Evolutionary conservation across 2,797 vertebrate genomes (phyloP), one percentile per base, ranked within the genome.

Genomic region (Microctenopoma lineatum): DNA sequence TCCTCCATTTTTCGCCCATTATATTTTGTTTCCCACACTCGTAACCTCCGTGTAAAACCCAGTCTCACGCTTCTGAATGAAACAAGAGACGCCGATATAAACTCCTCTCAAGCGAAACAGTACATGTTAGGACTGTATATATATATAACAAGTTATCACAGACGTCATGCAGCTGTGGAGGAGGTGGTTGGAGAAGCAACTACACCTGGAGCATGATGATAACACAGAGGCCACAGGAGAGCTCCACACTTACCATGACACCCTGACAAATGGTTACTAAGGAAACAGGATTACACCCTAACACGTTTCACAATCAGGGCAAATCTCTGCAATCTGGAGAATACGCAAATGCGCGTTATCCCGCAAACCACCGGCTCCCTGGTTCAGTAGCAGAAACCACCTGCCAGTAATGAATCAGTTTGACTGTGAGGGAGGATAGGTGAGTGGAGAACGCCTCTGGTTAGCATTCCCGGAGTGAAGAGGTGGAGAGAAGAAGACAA

Each of bases 281-380:
- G 81, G 84, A 87, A 90, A 90, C 88, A 73, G 67, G 81, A 86
- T 87, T 84, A 84, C 81, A 88, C 69, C 64, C 48, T 18, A 65
- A 78, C 83, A 84, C 79, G 76, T 73, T 44, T 53, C 65, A 65
- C 38, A 47, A 84, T 79, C 71, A 80, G 48, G 61, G 79, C 72
- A 79, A 62, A 70, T 81, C 59, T 81, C 67, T 42, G 56, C 5
- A 57, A 72, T 78, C 77, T 11, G n/a, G 38, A 73, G 59, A 73
- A 73, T 58, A 56, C 51, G 70, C n/a, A 44, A 46, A 39, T 36
- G 52, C 18, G 34, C 52, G 26, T 60, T 29, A 45, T 13, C 56
- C 60, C 59, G 55, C 39, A 34, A 18, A 67, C 3, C 12, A 67
- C 52, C 6, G n/a, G 58, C 53, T 60, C 13, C 46, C 12, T 4